Base-by-base conservation (phyloP, 2,113 vertebrate genomes). In the Bucco capensis region DNA sequence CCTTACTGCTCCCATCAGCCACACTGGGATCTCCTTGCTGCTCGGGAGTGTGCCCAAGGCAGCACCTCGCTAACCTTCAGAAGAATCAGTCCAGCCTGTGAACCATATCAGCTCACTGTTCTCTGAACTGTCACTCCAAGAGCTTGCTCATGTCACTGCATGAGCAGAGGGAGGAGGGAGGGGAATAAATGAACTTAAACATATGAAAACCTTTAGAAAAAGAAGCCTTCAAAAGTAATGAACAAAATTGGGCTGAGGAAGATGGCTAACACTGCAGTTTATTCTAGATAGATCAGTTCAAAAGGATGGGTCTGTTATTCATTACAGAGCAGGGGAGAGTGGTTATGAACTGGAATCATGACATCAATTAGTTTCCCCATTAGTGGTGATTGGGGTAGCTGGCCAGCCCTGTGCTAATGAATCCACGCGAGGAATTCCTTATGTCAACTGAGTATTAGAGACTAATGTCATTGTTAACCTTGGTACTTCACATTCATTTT, bases 301-400 rank as follows among this genome's bases (percentile, higher is more conserved):
- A 94, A 95, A 93, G 82, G 86, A 87, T 60, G 85, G 72, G 69
- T 64, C 91, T 89, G 81, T 53, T 89, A 66, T 75, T 83, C 93
- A 90, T 97, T 94, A 93, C 81, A 90, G 90, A 88, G 82, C 87
- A 84, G 83, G 91, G 81, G 74, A 94, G 83, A 89, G 64, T 70
- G 60, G 88, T 94, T 94, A 94, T 82, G 86, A 91, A 91, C 86
- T 96, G 54, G 91, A 93, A 95, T 95, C 88, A 74, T 86, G 93
- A 96, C 95, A 96, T 96, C 95, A 93, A 94, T 97, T 96, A 90
- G 81, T 89, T 89, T 94, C 65, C 75, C 88, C 92, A 92, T 96
- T 96, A 95, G 94, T 28, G 21, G 87, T 67, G 86, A 90, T 70
- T 83, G 76, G 88, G 62, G 80, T 82, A 92, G 72, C 66, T 84